A percentile compares a stretch with the other conserved stretches of the same genome.
Conservation (phyloP, 2,888 invertebrate genomes). For the Pachycephus smyrnensis region DNA sequence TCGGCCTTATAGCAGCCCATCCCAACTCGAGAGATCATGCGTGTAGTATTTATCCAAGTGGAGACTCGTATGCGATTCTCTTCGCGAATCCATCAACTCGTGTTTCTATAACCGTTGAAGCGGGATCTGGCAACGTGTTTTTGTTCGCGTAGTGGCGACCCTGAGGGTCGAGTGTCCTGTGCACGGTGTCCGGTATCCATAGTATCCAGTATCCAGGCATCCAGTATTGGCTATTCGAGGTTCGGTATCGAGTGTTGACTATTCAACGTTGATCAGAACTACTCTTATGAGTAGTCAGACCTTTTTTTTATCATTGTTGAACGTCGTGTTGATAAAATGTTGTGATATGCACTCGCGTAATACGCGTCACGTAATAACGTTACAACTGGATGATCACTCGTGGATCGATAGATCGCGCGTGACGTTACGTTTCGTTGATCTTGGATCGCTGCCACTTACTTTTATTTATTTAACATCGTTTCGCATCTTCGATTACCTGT, state of each 20-base stretch:
- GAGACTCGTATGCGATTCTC: not conserved
- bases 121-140: not conserved
- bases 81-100: not conserved
- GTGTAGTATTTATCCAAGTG: not conserved
- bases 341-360: not conserved
- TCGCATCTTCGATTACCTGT: not conserved
- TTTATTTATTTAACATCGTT: not conserved
- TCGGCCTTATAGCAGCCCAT: slow-evolving; percentile 24
- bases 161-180: slow-evolving; percentile 4
- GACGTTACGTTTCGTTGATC: not conserved
- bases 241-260: not conserved
- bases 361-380: not conserved
- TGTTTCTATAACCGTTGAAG: not conserved
- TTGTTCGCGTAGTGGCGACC: not conserved
- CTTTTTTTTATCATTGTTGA: not conserved
- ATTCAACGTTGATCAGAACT: not conserved
- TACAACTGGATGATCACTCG: not conserved
- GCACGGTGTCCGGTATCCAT: not conserved
- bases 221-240: not conserved
- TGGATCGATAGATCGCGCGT: not conserved
- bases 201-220: not conserved
- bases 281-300: not conserved
- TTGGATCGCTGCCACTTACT: not conserved
- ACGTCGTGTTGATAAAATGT: not conserved
- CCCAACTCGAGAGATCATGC: not conserved